phyloP scores from a whole-genome alignment of 2,888 invertebrate species.

The Lochmaea crataegi region DNA sequence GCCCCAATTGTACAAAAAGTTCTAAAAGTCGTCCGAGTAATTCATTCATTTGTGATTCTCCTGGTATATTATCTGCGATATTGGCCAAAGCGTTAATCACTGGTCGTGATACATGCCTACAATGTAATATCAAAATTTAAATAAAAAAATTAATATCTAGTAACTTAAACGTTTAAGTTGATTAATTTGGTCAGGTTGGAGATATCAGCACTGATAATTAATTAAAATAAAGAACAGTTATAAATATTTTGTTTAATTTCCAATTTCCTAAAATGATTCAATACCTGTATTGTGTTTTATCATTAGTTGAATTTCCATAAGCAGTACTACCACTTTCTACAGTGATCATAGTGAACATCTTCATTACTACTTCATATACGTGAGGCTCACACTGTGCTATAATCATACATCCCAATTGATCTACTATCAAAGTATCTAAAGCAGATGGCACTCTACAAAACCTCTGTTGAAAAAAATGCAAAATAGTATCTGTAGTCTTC shows the following conservation, averaged over 20 bases:
- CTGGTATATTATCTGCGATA: constrained; percentile 94
- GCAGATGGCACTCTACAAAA: constrained; percentile 94
- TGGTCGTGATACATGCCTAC: constrained; percentile 89
- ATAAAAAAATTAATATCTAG: neutral
- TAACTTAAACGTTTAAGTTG: neutral
- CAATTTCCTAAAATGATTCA: too few species aligned
- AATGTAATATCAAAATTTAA: constrained; percentile 32
- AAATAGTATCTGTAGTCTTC: constrained; percentile 92
- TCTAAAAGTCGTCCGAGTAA: constrained; percentile 90
- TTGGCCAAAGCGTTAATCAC: constrained; percentile 97
- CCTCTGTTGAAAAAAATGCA: constrained; percentile 96
- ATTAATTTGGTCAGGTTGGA: too few species aligned
- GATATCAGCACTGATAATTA: too few species aligned
- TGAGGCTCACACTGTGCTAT: constrained; percentile 89
- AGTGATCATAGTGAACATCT: constrained; percentile 96
- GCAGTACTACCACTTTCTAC: constrained; percentile 89
- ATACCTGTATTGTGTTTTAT: constrained; percentile 65
- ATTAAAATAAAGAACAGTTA: too few species aligned
- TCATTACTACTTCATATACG: constrained; percentile 95
- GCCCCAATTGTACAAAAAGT: constrained; percentile 95
- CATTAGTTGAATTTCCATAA: constrained; percentile 73
- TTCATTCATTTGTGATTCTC: constrained; percentile 86
- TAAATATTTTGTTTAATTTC: too few species aligned
- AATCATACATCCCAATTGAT: constrained; percentile 98
- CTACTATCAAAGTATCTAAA: constrained; percentile 93